These are phyloP conservation scores for Lordiphosa stackelbergi DNA, from an alignment of 1,140 invertebrate species.

Conservation along the genomic window DNA sequence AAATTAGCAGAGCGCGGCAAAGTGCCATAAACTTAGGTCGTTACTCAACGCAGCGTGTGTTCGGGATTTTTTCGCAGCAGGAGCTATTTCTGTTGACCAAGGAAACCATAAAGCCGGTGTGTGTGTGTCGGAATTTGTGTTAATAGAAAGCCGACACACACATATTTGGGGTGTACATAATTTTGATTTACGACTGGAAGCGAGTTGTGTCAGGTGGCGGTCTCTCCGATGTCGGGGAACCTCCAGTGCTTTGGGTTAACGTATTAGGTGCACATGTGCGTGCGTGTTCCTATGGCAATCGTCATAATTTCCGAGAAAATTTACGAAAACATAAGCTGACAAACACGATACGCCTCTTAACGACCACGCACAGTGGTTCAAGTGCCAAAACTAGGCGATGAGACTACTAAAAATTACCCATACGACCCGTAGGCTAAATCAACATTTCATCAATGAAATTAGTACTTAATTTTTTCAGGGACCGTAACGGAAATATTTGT, in stretches of 20 bases:
- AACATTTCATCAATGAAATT: too few species aligned
- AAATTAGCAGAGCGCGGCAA: constrained; percentile 28
- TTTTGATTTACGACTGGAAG: constrained; percentile 48
- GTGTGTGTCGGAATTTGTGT: constrained; percentile 30
- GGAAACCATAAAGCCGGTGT: constrained; percentile 1
- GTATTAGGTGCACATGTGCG: constrained; percentile 29
- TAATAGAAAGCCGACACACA: constrained; percentile 44
- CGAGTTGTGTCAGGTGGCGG: constrained; percentile 1
- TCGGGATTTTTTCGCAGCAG: constrained; percentile 3
- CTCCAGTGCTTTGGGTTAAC: constrained; percentile 4
- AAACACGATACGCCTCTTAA: constrained; percentile 6
- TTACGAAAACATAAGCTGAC: constrained; percentile 15
- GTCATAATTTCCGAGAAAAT: constrained; percentile 34
- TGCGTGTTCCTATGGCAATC: constrained; percentile 34
- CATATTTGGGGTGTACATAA: constrained; percentile 49
- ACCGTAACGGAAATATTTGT: too few species aligned
- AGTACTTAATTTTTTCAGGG: too few species aligned
- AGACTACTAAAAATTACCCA: too few species aligned
- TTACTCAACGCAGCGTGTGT: constrained; percentile 34
- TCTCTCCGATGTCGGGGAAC: too few species aligned
- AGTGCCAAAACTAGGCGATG: too few species aligned
- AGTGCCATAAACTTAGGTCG: constrained; percentile 28
- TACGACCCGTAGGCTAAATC: too few species aligned
- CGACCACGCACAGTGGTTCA: constrained; percentile 10
- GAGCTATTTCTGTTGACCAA: neutral